Conservation (phyloP, 2,797 vertebrate genomes). For the Acanthiza pusilla region DNA sequence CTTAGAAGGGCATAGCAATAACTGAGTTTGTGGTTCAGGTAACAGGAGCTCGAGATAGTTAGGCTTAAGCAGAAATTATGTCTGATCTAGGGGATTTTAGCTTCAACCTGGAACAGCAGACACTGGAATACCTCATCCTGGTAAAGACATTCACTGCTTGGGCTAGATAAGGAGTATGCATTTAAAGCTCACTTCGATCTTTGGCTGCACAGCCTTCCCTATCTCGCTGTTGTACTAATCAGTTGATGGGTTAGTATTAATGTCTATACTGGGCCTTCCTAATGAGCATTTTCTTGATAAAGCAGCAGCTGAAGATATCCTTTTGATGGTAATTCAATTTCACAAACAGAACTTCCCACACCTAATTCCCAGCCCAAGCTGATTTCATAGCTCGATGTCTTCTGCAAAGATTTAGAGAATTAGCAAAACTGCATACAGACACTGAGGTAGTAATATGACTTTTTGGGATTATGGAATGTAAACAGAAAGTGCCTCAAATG, state of each 20-base stretch:
- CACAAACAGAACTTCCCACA: neutral
- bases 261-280: neutral
- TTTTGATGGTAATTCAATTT: neutral
- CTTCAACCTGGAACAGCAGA: neutral
- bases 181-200: neutral
- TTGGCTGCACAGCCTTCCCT: neutral
- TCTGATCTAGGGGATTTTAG: neutral
- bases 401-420: neutral
- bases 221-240: neutral
- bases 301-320: neutral
- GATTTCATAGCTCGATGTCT: neutral
- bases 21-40: neutral
- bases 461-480: conserved; percentile 44
- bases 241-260: neutral
- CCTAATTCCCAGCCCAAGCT: neutral
- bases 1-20: neutral
- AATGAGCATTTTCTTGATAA: neutral
- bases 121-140: neutral
- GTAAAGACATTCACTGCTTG: neutral
- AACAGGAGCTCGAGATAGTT: neutral
- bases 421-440: neutral
- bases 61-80: neutral
- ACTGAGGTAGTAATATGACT: conserved; percentile 65
- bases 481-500: conserved; percentile 16
- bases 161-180: neutral